phyloP scores from a whole-genome alignment of 2,888 invertebrate genomes.

The Pandemis corylana region DNA sequence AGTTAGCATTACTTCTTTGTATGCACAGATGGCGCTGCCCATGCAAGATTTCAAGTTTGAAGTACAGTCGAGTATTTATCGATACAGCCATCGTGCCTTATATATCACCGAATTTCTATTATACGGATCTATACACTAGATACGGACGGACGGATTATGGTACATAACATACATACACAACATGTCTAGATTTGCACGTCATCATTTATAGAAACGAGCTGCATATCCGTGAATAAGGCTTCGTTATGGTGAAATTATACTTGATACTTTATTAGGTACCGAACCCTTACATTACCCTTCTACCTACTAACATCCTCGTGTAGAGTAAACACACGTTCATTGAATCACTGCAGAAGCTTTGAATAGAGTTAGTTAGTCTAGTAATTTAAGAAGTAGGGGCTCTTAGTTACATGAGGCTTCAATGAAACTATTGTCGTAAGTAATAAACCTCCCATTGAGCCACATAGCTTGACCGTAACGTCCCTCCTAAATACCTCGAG shows the following conservation, averaged over 20 bases:
- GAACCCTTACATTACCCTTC: not conserved
- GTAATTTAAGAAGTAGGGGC: not conserved
- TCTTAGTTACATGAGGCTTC: not conserved
- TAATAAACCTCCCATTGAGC: constrained; percentile 24
- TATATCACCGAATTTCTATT: too few relatives aligned
- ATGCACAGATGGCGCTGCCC: not conserved
- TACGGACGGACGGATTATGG: too few relatives aligned
- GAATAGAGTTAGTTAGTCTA: not conserved
- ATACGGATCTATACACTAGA: too few relatives aligned
- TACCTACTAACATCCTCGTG: not conserved
- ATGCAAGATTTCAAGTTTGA: not conserved
- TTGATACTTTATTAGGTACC: not conserved
- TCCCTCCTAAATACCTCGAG: constrained; percentile 50
- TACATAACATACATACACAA: too few relatives aligned
- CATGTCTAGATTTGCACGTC: too few relatives aligned
- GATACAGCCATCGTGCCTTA: too few relatives aligned
- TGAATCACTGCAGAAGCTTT: not conserved
- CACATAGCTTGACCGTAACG: constrained; percentile 45
- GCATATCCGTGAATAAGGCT: too few relatives aligned
- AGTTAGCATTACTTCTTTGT: not conserved
- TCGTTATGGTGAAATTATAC: too few relatives aligned
- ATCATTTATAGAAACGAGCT: too few relatives aligned
- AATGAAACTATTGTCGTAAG: not conserved
- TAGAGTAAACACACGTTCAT: not conserved
- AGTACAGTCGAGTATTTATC: too few relatives aligned